Evolutionary conservation across 2,113 vertebrate genomes (phyloP), one percentile per base, ranked within the genome.

Genomic region (Alouatta palliata): DNA sequence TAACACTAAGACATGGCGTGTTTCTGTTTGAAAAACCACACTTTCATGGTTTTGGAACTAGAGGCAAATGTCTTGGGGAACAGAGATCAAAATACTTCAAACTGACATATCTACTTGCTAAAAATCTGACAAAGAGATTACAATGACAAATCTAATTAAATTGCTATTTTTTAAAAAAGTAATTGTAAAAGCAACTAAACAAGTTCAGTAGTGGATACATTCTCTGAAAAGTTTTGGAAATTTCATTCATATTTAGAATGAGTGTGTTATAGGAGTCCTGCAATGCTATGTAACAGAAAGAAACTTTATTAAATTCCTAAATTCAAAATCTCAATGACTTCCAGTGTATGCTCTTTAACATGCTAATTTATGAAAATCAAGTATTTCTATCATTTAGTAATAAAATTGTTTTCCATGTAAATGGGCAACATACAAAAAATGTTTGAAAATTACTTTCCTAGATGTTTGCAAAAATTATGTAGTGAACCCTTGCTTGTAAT

Each of bases 331-430:
- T 54, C 20, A 27, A 5, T 27, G 8, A 92, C 45, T 30, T 40
- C 6, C 17, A 82, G 8, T 27, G 13, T 27, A 1, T n/a, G 35
- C 2, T 47, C 37, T 86, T 79, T 47, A 79, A 70, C 1, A 45
- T 87, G 20, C 1, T 79, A 77, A 79, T 83, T 91, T 93, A 52
- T 82, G n/a, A 86, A 97, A 91, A 52, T 91, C 11, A 93, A 87
- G 20, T 43, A 19, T 75, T 73, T 17, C 13, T 56, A 23, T 87
- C 12, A 61, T 37, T 79, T 94, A 71, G 54, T 52, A 81, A 27
- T 64, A 84, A 32, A 56, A 7, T 77, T 27, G 95, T 94, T 52
- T 16, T 25, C 17, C 8, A 21, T 30, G 5, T 77, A 76, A 73
- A 23, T 93, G 61, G 25, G n/a, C 14, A 89, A 25, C 5, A 58